These are phyloP conservation scores for Drosophila kikkawai DNA, from an alignment of 1,140 invertebrate species.

Conservation along the genomic window DNA sequence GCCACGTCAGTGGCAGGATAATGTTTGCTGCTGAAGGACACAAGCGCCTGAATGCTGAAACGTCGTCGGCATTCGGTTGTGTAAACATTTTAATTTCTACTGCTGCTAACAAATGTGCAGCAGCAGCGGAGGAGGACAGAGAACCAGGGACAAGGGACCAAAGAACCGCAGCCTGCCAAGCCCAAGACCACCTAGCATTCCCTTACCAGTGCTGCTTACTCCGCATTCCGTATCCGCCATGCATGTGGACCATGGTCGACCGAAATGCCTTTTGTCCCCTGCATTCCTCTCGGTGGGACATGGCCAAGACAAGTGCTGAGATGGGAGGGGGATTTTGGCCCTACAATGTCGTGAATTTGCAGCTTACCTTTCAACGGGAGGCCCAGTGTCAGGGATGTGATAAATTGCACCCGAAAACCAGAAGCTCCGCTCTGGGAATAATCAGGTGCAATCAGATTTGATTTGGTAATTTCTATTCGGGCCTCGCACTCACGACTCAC, in stretches of 20 bases:
- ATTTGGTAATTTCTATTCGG: constrained; percentile 18
- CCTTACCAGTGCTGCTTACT: not conserved
- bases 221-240: constrained; percentile 48
- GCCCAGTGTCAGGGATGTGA: constrained; percentile 45
- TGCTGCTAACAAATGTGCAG: constrained; percentile 75
- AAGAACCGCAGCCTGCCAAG: constrained; percentile 60
- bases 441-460: constrained; percentile 45
- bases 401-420: constrained; percentile 29
- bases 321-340: constrained; percentile 20
- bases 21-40: constrained; percentile 56
- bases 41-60: constrained; percentile 64
- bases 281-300: constrained; percentile 14
- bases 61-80: constrained; percentile 76
- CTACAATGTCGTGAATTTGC: constrained; percentile 59
- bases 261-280: constrained; percentile 52
- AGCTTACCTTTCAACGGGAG: constrained; percentile 59
- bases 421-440: constrained; percentile 10
- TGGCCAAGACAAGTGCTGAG: constrained; percentile 42
- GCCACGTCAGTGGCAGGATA: constrained; percentile 39
- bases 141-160: constrained; percentile 12
- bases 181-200: constrained; percentile 52
- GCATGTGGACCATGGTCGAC: constrained; percentile 72
- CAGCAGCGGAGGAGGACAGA: constrained; percentile 5
- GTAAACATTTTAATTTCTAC: constrained; percentile 83
- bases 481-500: constrained; percentile 36